These are phyloP conservation scores for Gerris lacustris DNA, from an alignment of 2,888 invertebrate genomes.

Conservation along the genomic window DNA sequence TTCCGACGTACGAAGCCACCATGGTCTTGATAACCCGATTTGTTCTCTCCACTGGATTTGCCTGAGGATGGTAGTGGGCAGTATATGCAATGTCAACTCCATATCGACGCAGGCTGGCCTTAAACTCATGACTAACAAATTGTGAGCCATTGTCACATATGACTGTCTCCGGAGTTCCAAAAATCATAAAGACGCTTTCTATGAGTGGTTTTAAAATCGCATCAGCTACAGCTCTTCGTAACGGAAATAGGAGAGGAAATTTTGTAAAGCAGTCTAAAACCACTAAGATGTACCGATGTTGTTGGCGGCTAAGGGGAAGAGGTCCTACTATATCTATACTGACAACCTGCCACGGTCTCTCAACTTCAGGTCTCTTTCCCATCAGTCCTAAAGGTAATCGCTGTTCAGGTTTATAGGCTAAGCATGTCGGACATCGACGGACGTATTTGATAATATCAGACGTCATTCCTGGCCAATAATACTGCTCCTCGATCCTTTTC, in stretches of 20 bases:
- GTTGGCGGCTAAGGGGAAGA: slow-evolving; percentile 15
- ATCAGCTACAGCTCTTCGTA: slow-evolving; percentile 21
- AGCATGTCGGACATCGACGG: neutral
- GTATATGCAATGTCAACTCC: slow-evolving; percentile 19
- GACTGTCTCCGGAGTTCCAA: slow-evolving; percentile 27
- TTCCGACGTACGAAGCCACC: slow-evolving; percentile 24
- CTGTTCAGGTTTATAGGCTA: slow-evolving; percentile 6
- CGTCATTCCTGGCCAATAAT: neutral
- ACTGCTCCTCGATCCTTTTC: neutral
- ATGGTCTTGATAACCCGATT: slow-evolving; percentile 29
- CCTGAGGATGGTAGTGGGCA: slow-evolving; percentile 29
- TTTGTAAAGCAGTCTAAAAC: slow-evolving; percentile 31
- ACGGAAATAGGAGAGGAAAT: slow-evolving; percentile 27
- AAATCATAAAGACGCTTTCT: slow-evolving; percentile 23
- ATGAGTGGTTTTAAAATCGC: neutral
- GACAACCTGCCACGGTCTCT: slow-evolving; percentile 24
- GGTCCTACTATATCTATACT: slow-evolving; percentile 22
- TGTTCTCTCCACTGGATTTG: slow-evolving; percentile 29
- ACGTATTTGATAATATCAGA: slow-evolving; percentile 8
- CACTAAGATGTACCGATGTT: slow-evolving; percentile 28
- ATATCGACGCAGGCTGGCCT: slow-evolving; percentile 14
- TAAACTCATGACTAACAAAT: slow-evolving; percentile 23
- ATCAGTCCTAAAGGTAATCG: slow-evolving; percentile 12
- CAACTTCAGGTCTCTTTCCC: neutral
- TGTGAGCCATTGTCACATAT: slow-evolving; percentile 30